phyloP scores from a whole-genome alignment of 1,140 invertebrate genomes.

The Chionoecetes opilio region DNA sequence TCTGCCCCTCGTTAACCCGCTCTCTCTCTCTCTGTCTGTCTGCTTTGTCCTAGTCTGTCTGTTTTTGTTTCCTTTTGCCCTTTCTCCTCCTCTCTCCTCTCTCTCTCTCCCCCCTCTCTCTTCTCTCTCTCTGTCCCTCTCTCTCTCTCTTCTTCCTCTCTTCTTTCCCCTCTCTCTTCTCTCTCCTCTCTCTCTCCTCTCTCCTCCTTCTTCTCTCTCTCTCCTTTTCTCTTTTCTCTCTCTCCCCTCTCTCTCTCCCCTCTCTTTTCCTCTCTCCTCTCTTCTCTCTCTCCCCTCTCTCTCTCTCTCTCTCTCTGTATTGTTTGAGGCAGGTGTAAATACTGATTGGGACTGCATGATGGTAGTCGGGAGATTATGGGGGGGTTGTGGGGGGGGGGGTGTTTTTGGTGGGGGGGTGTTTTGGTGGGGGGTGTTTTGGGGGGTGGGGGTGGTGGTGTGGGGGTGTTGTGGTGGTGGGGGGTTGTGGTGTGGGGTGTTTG shows the following conservation, averaged over 20 bases:
- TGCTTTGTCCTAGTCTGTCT: neutral
- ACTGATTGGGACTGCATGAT: too few species aligned
- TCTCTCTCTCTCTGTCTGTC: neutral
- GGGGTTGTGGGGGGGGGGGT: too few species aligned
- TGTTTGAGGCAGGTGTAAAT: too few species aligned
- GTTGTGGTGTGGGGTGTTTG: too few species aligned
- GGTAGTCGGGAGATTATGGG: too few species aligned
- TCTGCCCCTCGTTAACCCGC: neutral
- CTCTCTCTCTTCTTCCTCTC: neutral
- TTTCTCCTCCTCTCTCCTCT: neutral
- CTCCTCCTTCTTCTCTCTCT: neutral
- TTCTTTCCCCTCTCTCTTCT: neutral
- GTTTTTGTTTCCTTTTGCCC: neutral
- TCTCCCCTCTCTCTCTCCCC: neutral
- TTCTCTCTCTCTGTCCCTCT: too few species aligned
- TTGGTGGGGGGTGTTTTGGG: too few species aligned
- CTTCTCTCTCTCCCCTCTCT: neutral
- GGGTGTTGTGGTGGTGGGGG: too few species aligned
- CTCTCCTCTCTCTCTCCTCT: neutral
- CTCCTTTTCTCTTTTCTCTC: neutral
- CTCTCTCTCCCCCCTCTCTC: neutral
- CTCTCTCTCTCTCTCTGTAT: conserved; percentile 5
- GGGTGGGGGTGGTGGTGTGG: too few species aligned
- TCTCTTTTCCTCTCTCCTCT: neutral
- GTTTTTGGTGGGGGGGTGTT: too few species aligned